Base-by-base conservation (phyloP, 92 coral and sea anemone species). In the Diadumene lineata region DNA sequence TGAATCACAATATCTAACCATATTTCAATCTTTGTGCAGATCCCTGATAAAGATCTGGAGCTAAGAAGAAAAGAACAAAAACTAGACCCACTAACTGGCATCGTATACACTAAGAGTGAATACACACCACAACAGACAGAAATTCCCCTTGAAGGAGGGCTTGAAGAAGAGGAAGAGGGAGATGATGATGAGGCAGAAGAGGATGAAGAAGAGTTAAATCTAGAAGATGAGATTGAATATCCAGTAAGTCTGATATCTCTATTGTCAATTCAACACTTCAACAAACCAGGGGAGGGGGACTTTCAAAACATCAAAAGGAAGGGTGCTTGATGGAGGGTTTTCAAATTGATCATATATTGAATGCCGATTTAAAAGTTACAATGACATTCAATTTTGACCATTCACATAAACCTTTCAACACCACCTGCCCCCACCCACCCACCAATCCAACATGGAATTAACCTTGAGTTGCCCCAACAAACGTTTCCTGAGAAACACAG, bases 1-100 rank as follows among this genome's bases (percentile, higher is more conserved):
- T 6, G 31, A 60, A 7, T 1, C 23, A 7, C 32, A 60, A 1
- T 23, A 30, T 2, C 60, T 53, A 53, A 3, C n/a, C 18, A 3
- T 53, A 53, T 16, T 3, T 16, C n/a, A 16, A 53, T 53, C n/a
- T 3, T 53, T 63, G 7, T 53, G 58, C 58, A 53, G 98, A 88
- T 94, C 64, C 98, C 97, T 58, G 97, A 94, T 57, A 89, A 87
- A 34, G 98, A 94, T 70, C 87, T 94, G 63, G 98, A 91, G 67
- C 75, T 78, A 25, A 94, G 98, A 0, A 86, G 97, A 31, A 77
- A 82, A 43, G 90, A 91, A 60, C 92, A 94, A 66, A 88, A 84
- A 65, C 92, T 94, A 62, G 98, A 94, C 72, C 94, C 97, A 18
- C 73, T 91, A 70, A 91, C 98, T 44, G 89, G 86, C 79, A 81